Conservation (phyloP, 2,113 vertebrate genomes). For the Xiphophorus hellerii region DNA sequence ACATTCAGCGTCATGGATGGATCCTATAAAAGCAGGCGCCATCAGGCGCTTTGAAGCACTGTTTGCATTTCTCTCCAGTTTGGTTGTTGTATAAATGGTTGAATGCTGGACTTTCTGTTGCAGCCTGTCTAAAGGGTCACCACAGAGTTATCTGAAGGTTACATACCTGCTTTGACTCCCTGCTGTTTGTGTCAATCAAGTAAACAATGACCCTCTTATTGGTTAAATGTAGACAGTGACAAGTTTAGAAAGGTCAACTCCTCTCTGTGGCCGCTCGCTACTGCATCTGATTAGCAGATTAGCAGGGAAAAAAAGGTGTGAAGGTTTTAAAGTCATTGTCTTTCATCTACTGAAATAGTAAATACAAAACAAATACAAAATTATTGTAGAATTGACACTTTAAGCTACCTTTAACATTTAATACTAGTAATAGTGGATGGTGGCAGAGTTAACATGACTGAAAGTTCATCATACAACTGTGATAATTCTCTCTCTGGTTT, state of each 20-base stretch:
- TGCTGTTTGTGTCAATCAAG: conserved; percentile 68
- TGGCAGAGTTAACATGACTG: not conserved
- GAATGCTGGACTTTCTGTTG: conserved; percentile 40
- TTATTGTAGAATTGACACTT: not conserved
- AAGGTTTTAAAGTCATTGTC: not conserved
- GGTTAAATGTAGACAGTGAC: conserved; percentile 56
- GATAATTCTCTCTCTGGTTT: too few species aligned
- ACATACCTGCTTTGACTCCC: conserved; percentile 34
- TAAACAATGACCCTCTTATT: conserved; percentile 72
- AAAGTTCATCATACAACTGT: too few species aligned
- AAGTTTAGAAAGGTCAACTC: not conserved
- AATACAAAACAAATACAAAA: not conserved
- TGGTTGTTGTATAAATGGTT: not conserved
- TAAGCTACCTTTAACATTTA: not conserved
- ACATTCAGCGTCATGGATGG: not conserved
- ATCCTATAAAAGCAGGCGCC: not conserved
- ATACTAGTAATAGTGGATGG: not conserved
- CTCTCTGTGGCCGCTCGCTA: not conserved
- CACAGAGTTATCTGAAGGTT: conserved; percentile 46
- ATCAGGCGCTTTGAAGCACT: not conserved
- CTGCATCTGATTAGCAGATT: not conserved
- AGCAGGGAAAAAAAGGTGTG: not conserved
- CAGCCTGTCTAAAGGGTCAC: conserved; percentile 36
- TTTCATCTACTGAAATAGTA: not conserved
- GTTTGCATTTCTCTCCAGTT: too few species aligned